Evolutionary conservation across 2,797 vertebrate species (phyloP), one percentile per base, ranked within the genome.

Genomic region (Aratinga solstitialis): DNA sequence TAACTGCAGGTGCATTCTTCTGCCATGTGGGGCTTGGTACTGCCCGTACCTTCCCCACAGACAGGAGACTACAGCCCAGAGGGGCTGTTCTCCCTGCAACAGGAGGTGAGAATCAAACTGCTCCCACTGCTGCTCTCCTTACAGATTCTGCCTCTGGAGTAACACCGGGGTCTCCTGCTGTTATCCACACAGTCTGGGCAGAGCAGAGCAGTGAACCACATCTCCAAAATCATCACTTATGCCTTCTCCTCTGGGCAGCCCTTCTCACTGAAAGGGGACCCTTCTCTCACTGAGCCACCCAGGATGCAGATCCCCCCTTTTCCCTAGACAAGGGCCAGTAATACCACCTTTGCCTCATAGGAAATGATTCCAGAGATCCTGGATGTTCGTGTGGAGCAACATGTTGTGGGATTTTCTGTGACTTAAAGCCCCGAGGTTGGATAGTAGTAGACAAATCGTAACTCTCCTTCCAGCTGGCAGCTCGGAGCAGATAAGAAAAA

Each of bases 401-500:
- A 0, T 36, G 14, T 27, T 63, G 15, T 51, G 73, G 61, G 66
- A 45, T 72, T 78, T 88, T 77, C 56, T 65, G n/a, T 62, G 66
- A 53, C 61, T 67, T 65, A 65, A 81, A 81, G 32, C 36, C 23
- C 38, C 18, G 17, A 38, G 50, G 38, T 5, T 89, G 43, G 61
- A 24, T 51, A 62, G 47, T 7, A 67, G 32, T 11, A 82, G 65
- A 30, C 6, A 89, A 83, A 77, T 67, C 7, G 1, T 43, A 83
- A 66, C 54, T 65, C 38, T 73, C 32, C 53, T 89, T 87, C 67
- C 58, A 84, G 69, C 81, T 75, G 89, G 48, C n/a, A 84, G 61
- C 61, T 83, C 42, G 51, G 20, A 87, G 13, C 34, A 62, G 68
- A 54, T 56, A 13, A 79, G 62, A 40, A 78, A 50, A 32, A 68